phyloP scores from a whole-genome alignment of 2,797 vertebrate genomes.

The Oryzias sinensis region DNA sequence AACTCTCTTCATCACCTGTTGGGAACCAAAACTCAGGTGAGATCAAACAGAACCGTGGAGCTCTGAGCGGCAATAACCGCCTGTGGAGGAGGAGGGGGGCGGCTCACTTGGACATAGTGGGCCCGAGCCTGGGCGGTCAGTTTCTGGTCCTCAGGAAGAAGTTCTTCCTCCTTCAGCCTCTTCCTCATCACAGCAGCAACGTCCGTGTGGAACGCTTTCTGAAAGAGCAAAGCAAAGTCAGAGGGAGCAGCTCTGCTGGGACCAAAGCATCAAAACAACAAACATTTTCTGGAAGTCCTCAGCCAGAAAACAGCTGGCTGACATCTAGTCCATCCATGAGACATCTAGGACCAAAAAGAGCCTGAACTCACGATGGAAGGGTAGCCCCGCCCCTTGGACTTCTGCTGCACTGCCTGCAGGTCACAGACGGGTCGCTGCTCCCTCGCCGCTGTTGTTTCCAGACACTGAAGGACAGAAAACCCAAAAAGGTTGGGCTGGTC shows the following conservation, averaged over 20 bases:
- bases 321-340: no score
- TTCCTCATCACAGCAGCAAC: slow-evolving; percentile 70
- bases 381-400: slow-evolving; percentile 79
- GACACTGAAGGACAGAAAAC: slow-evolving; percentile 73
- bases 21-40: slow-evolving; percentile 11
- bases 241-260: background rate
- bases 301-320: background rate
- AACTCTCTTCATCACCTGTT: slow-evolving; percentile 80
- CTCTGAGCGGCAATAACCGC: background rate
- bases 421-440: slow-evolving; percentile 74
- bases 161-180: slow-evolving; percentile 67
- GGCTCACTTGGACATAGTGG: slow-evolving; percentile 74
- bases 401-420: slow-evolving; percentile 77
- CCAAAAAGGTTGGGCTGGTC: background rate
- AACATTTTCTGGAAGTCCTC: background rate
- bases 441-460: slow-evolving; percentile 38
- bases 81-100: background rate
- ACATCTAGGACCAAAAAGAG: background rate
- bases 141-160: slow-evolving; percentile 55
- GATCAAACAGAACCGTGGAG: background rate
- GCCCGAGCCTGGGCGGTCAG: slow-evolving; percentile 59
- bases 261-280: background rate
- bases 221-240: slow-evolving; percentile 1
- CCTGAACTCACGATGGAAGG: slow-evolving; percentile 80
- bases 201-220: slow-evolving; percentile 80